These are phyloP conservation scores for Aquatica leii DNA, from an alignment of 2,888 invertebrate species.

Conservation along the genomic window DNA sequence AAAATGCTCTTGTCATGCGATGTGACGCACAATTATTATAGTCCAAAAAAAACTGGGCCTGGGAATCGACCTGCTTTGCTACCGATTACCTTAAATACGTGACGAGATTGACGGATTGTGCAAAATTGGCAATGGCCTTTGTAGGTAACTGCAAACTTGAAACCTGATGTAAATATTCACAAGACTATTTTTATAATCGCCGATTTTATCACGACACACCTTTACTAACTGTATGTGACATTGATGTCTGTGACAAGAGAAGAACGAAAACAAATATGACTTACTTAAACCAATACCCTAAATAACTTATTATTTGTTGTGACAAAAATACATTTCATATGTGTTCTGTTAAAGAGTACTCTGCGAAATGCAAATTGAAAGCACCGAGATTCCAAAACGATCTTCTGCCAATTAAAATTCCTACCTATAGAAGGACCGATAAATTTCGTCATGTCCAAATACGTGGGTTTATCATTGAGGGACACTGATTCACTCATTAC, in stretches of 20 bases:
- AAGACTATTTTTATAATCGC: slow-evolving; percentile 18
- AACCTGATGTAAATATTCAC: slow-evolving; percentile 32
- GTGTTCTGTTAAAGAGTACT: too few species aligned
- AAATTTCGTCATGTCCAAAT: too few species aligned
- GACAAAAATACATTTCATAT: too few species aligned
- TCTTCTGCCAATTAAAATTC: too few species aligned
- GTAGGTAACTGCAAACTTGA: slow-evolving; percentile 20
- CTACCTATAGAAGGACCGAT: too few species aligned
- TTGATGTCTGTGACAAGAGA: slow-evolving; percentile 5
- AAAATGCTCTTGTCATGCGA: too few species aligned
- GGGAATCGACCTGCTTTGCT: slow-evolving; percentile 18
- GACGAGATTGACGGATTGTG: slow-evolving; percentile 21
- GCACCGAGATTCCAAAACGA: too few species aligned
- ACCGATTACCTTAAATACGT: slow-evolving; percentile 34
- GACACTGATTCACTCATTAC: too few species aligned
- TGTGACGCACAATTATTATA: too few species aligned
- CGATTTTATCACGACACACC: slow-evolving; percentile 24
- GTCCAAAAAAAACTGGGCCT: slow-evolving; percentile 21
- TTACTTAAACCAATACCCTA: not conserved
- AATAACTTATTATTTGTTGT: too few species aligned
- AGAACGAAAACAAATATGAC: slow-evolving; percentile 2
- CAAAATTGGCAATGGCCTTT: slow-evolving; percentile 30
- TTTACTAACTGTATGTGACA: slow-evolving; percentile 20
- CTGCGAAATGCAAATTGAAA: too few species aligned
- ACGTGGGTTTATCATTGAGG: too few species aligned